Base-by-base conservation (phyloP, 92 coral and sea anemone species). In the Heteractis magnifica region DNA sequence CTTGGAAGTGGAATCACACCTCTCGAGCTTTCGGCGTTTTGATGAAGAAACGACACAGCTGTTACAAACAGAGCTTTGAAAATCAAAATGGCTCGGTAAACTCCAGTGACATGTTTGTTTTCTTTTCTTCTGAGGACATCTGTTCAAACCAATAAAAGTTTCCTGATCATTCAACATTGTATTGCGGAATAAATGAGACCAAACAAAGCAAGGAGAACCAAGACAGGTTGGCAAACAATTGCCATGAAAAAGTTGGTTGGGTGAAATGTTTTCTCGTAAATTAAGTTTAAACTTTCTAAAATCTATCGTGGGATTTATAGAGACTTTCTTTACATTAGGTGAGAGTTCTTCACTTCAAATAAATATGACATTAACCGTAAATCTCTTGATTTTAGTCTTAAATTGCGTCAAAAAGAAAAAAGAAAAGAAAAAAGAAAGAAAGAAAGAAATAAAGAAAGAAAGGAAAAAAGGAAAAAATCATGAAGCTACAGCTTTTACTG, bases 71-170 rank as follows among this genome's bases (percentile, higher is more conserved):
- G 20, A 62, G 26, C 70, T 62, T 62, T 62, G 70, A 18, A 62
- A 7, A 4, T 0, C 78, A 75, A 14, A 75, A 51, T 49, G 51
- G 20, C 78, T 48, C 12, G 78, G 56, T 52, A 75, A 75, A 75
- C 78, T 13, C 51, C 51, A 16, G 8, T 75, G 59, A 75, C 56
- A 49, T 75, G n/a, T 75, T 75, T 75, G 78, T 75, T 50, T 75
- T 19, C 51, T 75, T 5, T 44, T 16, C 60, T 15, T 44, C 53
- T 50, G 78, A 13, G 12, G 5, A 44, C 78, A 75, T 75, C 19
- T 75, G 52, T 16, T 75, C 78, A 75, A 75, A 18, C 78, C 53
- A 56, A 48, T 52, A 49, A 65, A 18, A 75, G 18, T 75, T 75
- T 41, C 55, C 55, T 75, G 49, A 75, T 75, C 78, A 49, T 48